A percentile compares a stretch with the other conserved stretches of the same genome.
phyloP scores from a whole-genome alignment of 35 echinoderm and acorn worm genomes.

The Lytechinus variegatus region DNA sequence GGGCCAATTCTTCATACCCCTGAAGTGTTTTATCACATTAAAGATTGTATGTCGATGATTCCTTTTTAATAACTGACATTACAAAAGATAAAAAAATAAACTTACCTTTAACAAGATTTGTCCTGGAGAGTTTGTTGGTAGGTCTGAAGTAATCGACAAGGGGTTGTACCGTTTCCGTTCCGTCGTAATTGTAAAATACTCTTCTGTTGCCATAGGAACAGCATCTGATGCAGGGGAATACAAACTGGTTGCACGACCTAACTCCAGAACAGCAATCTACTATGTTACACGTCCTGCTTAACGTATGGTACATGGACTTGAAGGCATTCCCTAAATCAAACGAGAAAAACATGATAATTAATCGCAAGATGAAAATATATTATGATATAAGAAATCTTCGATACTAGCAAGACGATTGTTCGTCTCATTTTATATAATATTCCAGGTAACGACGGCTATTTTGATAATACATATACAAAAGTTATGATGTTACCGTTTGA shows the following conservation, averaged over 20 bases:
- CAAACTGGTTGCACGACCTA: conserved; percentile 77
- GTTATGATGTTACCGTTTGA: too few species aligned
- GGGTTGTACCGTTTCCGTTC: conserved; percentile 84
- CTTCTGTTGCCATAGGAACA: conserved; percentile 76
- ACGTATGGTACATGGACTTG: conserved; percentile 57
- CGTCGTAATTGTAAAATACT: conserved; percentile 96
- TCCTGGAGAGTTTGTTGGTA: conserved; percentile 61
- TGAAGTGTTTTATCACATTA: too few species aligned
- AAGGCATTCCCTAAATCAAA: conserved; percentile 55
- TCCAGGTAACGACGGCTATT: too few species aligned
- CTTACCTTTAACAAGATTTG: conserved; percentile 83
- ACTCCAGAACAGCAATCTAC: conserved; percentile 86
- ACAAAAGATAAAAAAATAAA: background rate
- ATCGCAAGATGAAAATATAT: too few species aligned
- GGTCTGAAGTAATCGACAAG: conserved; percentile 86
- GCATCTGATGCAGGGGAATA: conserved; percentile 84
- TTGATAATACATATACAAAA: too few species aligned
- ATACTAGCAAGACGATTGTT: too few species aligned
- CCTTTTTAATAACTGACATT: background rate
- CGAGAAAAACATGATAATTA: background rate
- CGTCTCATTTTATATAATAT: too few species aligned
- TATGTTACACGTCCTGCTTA: conserved; percentile 77
- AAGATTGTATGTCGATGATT: too few species aligned
- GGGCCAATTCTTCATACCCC: too few species aligned
- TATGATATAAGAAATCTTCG: too few species aligned